Conservation (phyloP, 1,140 invertebrate species). For the Trachelipus rathkii region DNA sequence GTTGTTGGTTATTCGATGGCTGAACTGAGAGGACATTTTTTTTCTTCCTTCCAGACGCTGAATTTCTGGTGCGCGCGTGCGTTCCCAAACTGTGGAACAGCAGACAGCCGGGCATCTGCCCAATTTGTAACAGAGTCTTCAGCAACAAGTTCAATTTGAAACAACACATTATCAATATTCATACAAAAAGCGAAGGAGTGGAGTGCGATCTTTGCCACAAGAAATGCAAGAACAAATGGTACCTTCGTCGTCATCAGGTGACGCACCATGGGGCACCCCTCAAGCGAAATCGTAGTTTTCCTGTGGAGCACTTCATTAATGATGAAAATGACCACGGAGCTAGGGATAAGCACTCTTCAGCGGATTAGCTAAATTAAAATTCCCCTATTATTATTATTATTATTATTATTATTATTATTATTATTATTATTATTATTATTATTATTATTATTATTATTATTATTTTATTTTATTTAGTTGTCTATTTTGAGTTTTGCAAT, state of each 20-base stretch:
- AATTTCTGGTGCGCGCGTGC: constrained; percentile 44
- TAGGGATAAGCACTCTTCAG: constrained; percentile 36
- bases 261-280: constrained; percentile 47
- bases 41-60: constrained; percentile 43
- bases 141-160: constrained; percentile 47
- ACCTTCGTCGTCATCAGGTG: constrained; percentile 48
- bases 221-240: constrained; percentile 48
- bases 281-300: constrained; percentile 39
- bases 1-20: constrained; percentile 19
- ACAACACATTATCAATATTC: constrained; percentile 49
- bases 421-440: constrained; percentile 15
- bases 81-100: constrained; percentile 53
- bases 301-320: constrained; percentile 41
- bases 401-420: constrained; percentile 15
- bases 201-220: constrained; percentile 47
- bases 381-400: not conserved
- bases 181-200: constrained; percentile 46
- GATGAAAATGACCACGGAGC: constrained; percentile 43
- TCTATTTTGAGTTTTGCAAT: too few relatives aligned
- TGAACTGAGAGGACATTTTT: constrained; percentile 45
- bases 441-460: constrained; percentile 15
- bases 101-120: constrained; percentile 65
- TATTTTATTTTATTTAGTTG: not conserved
- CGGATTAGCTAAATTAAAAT: constrained; percentile 19
- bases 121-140: constrained; percentile 60